Evolutionary conservation across 2,888 invertebrate genomes (phyloP).

Genomic region (Rhimphoctona megacephalus): DNA sequence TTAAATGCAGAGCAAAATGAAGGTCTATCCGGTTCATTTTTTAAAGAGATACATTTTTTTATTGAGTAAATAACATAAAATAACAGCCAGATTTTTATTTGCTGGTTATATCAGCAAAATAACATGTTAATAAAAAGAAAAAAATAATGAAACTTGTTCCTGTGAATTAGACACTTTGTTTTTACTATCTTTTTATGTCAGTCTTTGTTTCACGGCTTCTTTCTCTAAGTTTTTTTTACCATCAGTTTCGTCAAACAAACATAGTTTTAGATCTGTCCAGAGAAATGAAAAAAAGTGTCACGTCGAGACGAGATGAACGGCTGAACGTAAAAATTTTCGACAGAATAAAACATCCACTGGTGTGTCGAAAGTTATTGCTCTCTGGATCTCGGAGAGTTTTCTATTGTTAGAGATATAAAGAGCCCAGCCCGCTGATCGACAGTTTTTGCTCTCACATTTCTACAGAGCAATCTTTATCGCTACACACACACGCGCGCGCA

Average conservation of each 20-base stretch:
- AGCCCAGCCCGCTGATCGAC: conserved; percentile 30
- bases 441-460: conserved; percentile 23
- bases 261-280: neutral
- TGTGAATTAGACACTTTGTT: neutral
- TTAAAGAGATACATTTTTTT: no score
- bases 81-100: no score
- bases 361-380: conserved; percentile 36
- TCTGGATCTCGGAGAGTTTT: conserved; percentile 28
- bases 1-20: no score
- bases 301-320: neutral
- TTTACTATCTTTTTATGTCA: neutral
- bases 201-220: neutral
- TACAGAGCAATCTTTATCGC: conserved; percentile 12
- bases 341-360: conserved; percentile 10
- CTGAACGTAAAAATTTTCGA: conserved; percentile 4
- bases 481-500: no score
- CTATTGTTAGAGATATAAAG: conserved; percentile 33
- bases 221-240: neutral
- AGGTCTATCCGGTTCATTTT: no score
- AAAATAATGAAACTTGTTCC: neutral
- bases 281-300: neutral
- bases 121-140: neutral
- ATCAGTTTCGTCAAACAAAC: neutral
- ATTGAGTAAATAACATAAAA: no score
- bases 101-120: no score